Percentiles rank a stretch among this genome's conserved stretches.
These are phyloP conservation scores for Bradypus variegatus DNA, from an alignment of 2,797 vertebrate genomes.

Conservation along the genomic window DNA sequence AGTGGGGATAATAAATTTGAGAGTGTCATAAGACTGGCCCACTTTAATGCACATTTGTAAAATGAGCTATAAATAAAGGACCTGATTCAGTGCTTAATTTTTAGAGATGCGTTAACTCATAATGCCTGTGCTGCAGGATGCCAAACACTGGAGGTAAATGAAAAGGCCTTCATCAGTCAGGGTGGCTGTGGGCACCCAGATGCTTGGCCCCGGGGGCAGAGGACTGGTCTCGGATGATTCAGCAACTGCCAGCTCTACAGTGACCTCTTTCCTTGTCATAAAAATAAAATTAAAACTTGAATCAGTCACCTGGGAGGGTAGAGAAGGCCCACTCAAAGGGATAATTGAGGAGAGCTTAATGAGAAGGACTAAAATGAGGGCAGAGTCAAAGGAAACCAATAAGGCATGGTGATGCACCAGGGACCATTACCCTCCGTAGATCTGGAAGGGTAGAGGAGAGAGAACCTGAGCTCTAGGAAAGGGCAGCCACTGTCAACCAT, in stretches of 20 bases:
- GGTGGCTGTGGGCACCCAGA: neutral
- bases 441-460: neutral
- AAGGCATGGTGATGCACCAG: neutral
- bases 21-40: slow-evolving; percentile 63
- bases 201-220: neutral
- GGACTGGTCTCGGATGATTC: neutral
- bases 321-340: neutral
- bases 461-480: neutral
- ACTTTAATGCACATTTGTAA: slow-evolving; percentile 72
- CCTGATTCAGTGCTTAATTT: slow-evolving; percentile 51
- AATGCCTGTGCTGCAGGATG: neutral
- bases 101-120: slow-evolving; percentile 47
- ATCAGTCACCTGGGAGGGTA: neutral
- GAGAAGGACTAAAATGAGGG: neutral
- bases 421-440: neutral
- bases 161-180: neutral
- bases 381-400: neutral
- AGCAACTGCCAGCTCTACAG: neutral
- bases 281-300: slow-evolving; percentile 4
- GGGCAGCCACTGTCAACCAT: neutral
- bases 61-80: slow-evolving; percentile 57
- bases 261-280: neutral
- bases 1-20: slow-evolving; percentile 70
- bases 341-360: neutral
- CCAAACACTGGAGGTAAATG: neutral